A percentile compares a stretch with the other conserved stretches of the same genome.
Conservation (phyloP, 2,113 vertebrate species). For the Aegithalos caudatus region DNA sequence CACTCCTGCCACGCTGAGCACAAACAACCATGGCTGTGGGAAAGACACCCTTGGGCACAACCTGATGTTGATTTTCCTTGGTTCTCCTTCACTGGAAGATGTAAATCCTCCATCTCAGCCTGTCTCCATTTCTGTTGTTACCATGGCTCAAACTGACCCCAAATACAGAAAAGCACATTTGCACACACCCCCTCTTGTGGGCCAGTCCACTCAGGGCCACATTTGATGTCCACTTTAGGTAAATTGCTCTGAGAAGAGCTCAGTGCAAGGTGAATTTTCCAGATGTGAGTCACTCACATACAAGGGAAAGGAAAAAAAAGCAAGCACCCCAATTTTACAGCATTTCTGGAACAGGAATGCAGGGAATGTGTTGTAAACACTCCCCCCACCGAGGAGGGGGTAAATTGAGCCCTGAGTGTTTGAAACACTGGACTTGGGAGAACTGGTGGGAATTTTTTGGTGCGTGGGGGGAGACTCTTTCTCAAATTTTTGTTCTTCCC, state of each 20-base stretch:
- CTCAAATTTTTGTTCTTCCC: background rate
- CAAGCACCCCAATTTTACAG: background rate
- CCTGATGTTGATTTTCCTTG: background rate
- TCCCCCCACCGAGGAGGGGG: background rate
- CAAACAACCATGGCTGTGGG: background rate
- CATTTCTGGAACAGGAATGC: slow-evolving; percentile 34
- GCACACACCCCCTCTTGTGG: background rate
- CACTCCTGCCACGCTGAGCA: rapidly evolving
- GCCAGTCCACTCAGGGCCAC: background rate
- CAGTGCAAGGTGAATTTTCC: background rate
- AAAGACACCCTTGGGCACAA: background rate
- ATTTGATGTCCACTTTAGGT: background rate
- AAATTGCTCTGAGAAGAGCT: background rate
- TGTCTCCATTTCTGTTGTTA: background rate
- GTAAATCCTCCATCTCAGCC: background rate
- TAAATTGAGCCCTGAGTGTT: background rate
- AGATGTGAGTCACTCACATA: background rate
- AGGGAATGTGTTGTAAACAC: background rate
- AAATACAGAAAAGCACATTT: background rate
- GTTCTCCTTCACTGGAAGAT: background rate
- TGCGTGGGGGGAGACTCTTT: background rate
- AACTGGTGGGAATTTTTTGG: background rate
- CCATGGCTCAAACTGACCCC: background rate
- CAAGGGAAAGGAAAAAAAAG: background rate
- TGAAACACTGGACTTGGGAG: background rate